phyloP scores from a whole-genome alignment of 2,888 invertebrate genomes.

The Agrochola macilenta region DNA sequence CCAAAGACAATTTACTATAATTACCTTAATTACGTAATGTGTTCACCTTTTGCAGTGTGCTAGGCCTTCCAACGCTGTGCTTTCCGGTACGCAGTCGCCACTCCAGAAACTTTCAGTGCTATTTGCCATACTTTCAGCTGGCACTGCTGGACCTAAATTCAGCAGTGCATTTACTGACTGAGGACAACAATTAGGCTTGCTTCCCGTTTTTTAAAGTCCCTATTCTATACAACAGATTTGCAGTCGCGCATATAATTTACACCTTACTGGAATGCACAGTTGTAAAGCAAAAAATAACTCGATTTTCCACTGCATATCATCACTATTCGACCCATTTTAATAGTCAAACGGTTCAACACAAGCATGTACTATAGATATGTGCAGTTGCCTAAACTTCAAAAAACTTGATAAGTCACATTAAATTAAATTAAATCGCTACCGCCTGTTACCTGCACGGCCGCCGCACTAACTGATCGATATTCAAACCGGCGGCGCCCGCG shows the following conservation, averaged over 20 bases:
- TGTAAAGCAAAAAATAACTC: neutral
- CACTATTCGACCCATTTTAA: neutral
- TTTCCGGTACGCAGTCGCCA: no score
- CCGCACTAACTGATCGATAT: constrained; percentile 58
- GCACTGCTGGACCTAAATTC: neutral
- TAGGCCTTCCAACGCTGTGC: no score
- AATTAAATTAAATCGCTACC: constrained; percentile 1
- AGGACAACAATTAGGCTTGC: no score
- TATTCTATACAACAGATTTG: neutral
- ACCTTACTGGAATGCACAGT: neutral
- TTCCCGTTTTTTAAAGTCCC: neutral
- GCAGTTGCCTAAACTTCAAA: neutral
- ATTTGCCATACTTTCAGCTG: neutral
- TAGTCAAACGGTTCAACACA: neutral
- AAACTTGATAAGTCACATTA: neutral
- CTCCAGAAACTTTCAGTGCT: neutral
- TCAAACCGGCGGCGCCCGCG: constrained; percentile 45
- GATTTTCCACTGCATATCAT: neutral
- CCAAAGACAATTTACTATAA: no score
- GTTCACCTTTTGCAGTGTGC: no score
- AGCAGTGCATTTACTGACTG: neutral
- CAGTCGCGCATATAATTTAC: neutral
- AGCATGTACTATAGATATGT: neutral
- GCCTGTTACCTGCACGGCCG: neutral
- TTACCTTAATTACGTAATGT: no score